phyloP scores from a whole-genome alignment of 2,797 vertebrate genomes.

The Pampus argenteus region DNA sequence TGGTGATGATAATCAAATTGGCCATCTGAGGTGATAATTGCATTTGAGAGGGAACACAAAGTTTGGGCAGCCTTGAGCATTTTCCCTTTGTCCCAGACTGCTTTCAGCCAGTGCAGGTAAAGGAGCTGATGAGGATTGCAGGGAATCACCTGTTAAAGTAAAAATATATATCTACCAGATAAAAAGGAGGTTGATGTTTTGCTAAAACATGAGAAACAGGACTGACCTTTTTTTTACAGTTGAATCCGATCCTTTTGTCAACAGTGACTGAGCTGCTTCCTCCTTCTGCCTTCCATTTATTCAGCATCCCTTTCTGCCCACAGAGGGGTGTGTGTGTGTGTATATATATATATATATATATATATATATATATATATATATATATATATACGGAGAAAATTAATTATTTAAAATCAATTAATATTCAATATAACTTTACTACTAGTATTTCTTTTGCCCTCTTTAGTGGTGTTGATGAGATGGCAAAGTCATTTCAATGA shows the following conservation, averaged over 20 bases:
- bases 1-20: constrained; percentile 44
- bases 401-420: too few species aligned
- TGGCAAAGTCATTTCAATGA: constrained; percentile 63
- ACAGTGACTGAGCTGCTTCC: constrained; percentile 5
- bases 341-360: too few species aligned
- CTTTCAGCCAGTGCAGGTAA: background rate
- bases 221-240: constrained; percentile 8
- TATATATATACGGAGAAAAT: too few species aligned
- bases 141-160: constrained; percentile 29
- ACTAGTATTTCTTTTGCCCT: constrained; percentile 21
- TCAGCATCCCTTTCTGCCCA: background rate
- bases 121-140: constrained; percentile 23
- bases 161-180: constrained; percentile 22
- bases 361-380: too few species aligned
- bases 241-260: too few species aligned
- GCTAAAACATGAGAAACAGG: constrained; percentile 12
- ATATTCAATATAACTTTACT: too few species aligned
- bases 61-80: constrained; percentile 34
- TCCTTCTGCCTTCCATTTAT: constrained; percentile 4
- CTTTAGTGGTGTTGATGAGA: constrained; percentile 37
- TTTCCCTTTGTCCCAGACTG: background rate
- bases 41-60: constrained; percentile 36
- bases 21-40: constrained; percentile 42
- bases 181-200: constrained; percentile 24
- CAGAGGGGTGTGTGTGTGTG: too few species aligned